Evolutionary conservation across 2,888 invertebrate species (phyloP), one percentile per base, ranked within the genome.

Genomic region (Pristionchus arcanus): DNA sequence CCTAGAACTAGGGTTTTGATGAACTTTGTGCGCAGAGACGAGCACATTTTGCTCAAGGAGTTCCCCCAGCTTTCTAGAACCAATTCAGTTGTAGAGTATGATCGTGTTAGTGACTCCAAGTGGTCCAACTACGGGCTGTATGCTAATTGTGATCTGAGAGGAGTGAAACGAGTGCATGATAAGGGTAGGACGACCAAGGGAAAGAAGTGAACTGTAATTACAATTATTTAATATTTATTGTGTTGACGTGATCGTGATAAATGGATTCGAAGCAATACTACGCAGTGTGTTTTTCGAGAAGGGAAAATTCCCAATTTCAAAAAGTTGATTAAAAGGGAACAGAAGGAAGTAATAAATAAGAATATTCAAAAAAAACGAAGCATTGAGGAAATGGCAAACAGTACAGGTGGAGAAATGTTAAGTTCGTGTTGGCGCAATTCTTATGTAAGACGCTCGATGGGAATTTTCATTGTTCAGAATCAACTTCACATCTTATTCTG

Each of bases 91-190:
- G 55, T 88, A 7, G 87, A 88, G 42, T 88, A 88, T 25, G 87
- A 74, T 34, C 16, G 87, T 2, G 87, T 87, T 25, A 53, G 68
- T 1, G 87, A 87, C 11, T 87, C 87, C 2, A 42, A 49, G 0
- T 87, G 87, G 87, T 42, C 87, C 42, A 87, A 87, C 49, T 87
- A 87, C 87, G 87, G 66, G 25, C n/a, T 87, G 37, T 87, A 87
- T 59, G 21, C 87, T 19, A 68, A 87, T 28, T 87, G 87, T 68
- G 87, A 87, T 34, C 13, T 87, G 28, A 28, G 37, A 16, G 87
- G 87, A 87, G 68, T 87, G 21, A 87, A 68, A n/a, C 16, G 87
- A 59, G 49, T 68, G 0, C 87, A 87, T 49, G 87, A 68, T 16
- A 87, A 87, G 81, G n/a, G 49, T 2, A 81, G 31, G 34, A 25